Conservation (phyloP, 64 coral and sea anemone species). For the Catalaphyllia jardinei region DNA sequence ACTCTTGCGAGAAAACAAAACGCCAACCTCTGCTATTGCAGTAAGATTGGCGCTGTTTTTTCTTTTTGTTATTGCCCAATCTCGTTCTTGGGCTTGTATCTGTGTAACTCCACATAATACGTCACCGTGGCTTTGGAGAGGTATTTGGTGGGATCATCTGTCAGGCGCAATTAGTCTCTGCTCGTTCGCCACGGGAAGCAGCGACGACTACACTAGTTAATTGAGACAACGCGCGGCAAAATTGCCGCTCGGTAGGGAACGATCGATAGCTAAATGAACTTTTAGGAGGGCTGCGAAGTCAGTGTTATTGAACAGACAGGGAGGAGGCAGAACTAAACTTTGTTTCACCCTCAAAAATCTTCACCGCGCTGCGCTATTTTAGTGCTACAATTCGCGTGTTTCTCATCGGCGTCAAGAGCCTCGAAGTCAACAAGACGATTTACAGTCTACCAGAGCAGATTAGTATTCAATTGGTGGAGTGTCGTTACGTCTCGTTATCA, state of each 20-base stretch:
- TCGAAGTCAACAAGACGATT: neutral
- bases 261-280: neutral
- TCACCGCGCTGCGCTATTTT: neutral
- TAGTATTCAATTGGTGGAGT: neutral
- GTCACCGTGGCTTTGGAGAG: neutral
- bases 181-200: neutral
- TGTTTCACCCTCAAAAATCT: neutral
- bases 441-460: neutral
- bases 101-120: neutral
- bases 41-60: neutral
- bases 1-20: constrained; percentile 11
- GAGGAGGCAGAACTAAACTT: neutral
- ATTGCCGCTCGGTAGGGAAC: neutral
- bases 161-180: neutral
- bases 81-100: neutral
- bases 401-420: neutral
- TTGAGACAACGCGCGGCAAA: neutral
- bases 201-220: neutral
- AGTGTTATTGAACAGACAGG: neutral
- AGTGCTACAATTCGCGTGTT: neutral
- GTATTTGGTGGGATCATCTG: neutral
- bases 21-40: neutral
- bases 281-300: neutral
- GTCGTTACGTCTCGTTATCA: neutral
- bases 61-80: neutral